Base-by-base conservation (phyloP, 2,113 vertebrate species). In the Neolamprologus sp. region DNA sequence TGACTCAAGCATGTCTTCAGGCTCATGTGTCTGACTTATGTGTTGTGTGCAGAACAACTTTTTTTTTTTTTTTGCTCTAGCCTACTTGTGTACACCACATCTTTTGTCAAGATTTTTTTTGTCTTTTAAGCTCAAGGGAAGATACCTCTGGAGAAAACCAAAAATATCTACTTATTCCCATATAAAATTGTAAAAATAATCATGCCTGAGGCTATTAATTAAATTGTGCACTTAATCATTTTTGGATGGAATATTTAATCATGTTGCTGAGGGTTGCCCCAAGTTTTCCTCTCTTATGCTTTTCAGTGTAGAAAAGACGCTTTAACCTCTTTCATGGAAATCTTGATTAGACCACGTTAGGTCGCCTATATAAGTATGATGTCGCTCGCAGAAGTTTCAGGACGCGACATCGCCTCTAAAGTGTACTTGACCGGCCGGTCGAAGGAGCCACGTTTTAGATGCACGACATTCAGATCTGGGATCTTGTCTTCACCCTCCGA, bases 231-330 rank as follows among this genome's bases (percentile, higher is more conserved):
- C 88, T 92, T 93, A 92, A 92, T 94, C 79, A 82, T 94, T 94
- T 92, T 91, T 92, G 58, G 91, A 88, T 94, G 82, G 82, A 92
- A 93, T 90, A 91, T 90, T 91, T 93, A 92, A 91, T 90, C 40
- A 81, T 87, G 88, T 93, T 85, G 81, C 88, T 23, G 33, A 83
- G 86, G 89, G 86, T 84, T 91, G 81, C 84, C 81, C 73, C 23
- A 35, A 75, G 81, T 88, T 91, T 91, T 55, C 58, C 40, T 87
- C 80, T 83, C 51, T 84, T 83, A 65, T 84, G 83, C 85, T 87
- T 92, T 92, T 89, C 54, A 81, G 40, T 81, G 9, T 33, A 49
- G 53, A 82, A 51, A 33, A 78, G 45, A n/a, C n/a, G 26, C 11
- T 30, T 7, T 78, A 78, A 75, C 42, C 30, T 88, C 51, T 65